Evolutionary conservation across 2,113 vertebrate species (phyloP).

Genomic region (Tragelaphus scriptus): DNA sequence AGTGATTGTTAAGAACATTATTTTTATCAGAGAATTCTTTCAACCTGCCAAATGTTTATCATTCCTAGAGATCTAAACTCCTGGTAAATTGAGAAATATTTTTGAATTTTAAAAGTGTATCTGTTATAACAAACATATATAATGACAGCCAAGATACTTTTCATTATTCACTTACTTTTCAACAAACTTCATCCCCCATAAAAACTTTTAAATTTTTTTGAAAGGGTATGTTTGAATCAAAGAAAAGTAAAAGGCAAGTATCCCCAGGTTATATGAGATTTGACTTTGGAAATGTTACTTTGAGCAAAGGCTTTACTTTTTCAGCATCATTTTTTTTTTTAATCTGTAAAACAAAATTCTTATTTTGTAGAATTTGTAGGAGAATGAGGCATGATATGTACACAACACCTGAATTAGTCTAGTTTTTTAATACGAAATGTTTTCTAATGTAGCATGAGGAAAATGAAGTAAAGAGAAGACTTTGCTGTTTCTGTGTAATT

Average conservation of each 20-base stretch:
- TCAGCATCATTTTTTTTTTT: background rate
- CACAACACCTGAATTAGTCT: background rate
- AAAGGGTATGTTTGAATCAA: background rate
- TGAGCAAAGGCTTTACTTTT: background rate
- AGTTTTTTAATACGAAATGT: background rate
- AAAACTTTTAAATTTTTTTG: background rate
- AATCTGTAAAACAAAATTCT: background rate
- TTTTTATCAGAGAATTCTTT: constrained; percentile 33
- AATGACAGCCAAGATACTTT: constrained; percentile 26
- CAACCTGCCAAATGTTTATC: background rate
- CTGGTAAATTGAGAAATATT: constrained; percentile 32
- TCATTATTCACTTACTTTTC: constrained; percentile 20
- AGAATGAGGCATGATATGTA: background rate
- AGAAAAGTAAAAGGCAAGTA: background rate
- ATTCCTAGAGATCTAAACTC: constrained; percentile 1
- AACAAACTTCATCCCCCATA: background rate
- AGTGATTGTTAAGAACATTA: background rate
- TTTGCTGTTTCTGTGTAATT: background rate
- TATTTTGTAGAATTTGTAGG: background rate
- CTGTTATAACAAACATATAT: constrained; percentile 10
- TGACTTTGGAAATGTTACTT: background rate
- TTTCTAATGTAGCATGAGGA: background rate
- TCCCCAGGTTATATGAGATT: background rate
- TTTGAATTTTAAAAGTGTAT: constrained; percentile 23
- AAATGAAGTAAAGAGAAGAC: constrained; percentile 7